Conservation (phyloP, 2,888 invertebrate genomes). For the Mactromeris polynyma region DNA sequence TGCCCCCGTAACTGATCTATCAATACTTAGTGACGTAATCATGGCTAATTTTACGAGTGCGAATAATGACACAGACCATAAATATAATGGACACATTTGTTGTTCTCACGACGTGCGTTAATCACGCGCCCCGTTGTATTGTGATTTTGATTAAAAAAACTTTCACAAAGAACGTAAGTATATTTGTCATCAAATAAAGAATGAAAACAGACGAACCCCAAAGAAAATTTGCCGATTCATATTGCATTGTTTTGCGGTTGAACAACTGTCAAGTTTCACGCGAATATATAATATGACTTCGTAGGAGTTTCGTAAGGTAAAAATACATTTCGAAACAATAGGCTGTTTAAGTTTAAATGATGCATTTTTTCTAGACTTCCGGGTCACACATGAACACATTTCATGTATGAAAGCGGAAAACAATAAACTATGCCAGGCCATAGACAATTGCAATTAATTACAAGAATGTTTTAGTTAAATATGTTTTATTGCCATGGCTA, state of each 20-base stretch:
- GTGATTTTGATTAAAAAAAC: not conserved
- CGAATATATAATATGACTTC: not conserved
- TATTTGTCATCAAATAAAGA: not conserved
- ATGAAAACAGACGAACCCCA: not conserved
- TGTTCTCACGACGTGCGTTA: not conserved
- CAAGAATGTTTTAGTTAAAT: not conserved
- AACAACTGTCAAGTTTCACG: not conserved
- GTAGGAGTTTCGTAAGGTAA: not conserved
- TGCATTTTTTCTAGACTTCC: not conserved
- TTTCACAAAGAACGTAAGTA: not conserved
- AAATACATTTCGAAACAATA: not conserved
- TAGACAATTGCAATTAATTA: not conserved
- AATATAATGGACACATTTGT: not conserved
- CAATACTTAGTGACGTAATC: slow-evolving; percentile 37
- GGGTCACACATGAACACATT: not conserved
- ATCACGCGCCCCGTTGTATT: not conserved
- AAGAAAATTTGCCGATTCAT: not conserved
- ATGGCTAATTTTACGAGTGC: slow-evolving; percentile 21
- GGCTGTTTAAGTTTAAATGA: not conserved
- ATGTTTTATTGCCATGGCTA: not conserved
- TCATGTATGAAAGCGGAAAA: not conserved
- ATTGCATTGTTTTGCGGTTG: slow-evolving; percentile 8
- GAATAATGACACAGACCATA: slow-evolving; percentile 11
- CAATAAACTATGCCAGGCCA: not conserved
- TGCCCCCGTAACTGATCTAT: slow-evolving; percentile 20